These are phyloP conservation scores for Tetragonula clypearis DNA, from an alignment of 1,140 invertebrate species.

Conservation along the genomic window DNA sequence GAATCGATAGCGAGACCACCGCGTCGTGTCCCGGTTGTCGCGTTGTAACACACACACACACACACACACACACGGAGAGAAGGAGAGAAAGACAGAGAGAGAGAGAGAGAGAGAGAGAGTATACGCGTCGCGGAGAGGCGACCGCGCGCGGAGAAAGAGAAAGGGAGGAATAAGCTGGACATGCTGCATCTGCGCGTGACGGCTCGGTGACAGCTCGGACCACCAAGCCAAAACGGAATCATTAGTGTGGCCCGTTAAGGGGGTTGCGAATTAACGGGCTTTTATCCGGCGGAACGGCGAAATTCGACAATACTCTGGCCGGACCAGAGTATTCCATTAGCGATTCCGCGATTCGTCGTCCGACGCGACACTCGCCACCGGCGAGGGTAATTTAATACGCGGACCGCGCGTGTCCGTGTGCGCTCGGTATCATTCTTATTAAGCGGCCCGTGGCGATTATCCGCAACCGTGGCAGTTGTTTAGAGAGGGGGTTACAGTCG, in stretches of 20 bases:
- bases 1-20: slow-evolving; percentile 55
- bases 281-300: slow-evolving; percentile 65
- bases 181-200: slow-evolving; percentile 67
- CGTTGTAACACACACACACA: slow-evolving; percentile 37
- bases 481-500: background rate
- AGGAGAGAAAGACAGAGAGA: background rate
- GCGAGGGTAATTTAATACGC: slow-evolving; percentile 66
- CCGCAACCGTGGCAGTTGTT: background rate
- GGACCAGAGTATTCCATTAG: slow-evolving; percentile 77
- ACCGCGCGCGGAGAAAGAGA: slow-evolving; percentile 21
- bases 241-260: slow-evolving; percentile 71
- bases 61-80: too few species aligned
- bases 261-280: slow-evolving; percentile 69
- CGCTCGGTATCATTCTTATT: slow-evolving; percentile 24
- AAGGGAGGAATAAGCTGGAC: slow-evolving; percentile 50
- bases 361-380: slow-evolving; percentile 43
- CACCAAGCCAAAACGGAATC: slow-evolving; percentile 69
- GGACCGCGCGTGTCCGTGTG: background rate
- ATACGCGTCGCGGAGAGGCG: slow-evolving; percentile 1
- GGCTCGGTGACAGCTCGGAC: slow-evolving; percentile 64
- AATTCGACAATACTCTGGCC: slow-evolving; percentile 67
- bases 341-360: slow-evolving; percentile 65
- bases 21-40: slow-evolving; percentile 9
- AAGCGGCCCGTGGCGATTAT: slow-evolving; percentile 17
- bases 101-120: background rate